phyloP scores from a whole-genome alignment of 2,113 vertebrate genomes.

The Fulmarus glacialis region DNA sequence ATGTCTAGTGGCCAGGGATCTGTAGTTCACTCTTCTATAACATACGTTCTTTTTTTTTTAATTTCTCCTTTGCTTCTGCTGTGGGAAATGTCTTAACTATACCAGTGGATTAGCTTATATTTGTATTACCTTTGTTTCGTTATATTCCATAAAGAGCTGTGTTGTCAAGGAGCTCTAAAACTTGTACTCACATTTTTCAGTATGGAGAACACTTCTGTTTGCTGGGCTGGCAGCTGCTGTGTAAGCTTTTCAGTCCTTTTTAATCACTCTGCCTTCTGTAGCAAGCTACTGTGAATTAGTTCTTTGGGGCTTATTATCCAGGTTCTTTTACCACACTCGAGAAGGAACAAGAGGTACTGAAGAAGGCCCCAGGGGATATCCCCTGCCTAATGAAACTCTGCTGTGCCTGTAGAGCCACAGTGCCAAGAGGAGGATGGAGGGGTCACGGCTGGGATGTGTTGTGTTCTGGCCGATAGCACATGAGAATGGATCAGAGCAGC shows the following conservation, averaged over 20 bases:
- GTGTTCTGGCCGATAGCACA: not conserved
- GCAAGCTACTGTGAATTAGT: not conserved
- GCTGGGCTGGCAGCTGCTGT: not conserved
- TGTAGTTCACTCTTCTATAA: not conserved
- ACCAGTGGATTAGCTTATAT: not conserved
- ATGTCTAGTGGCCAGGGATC: not conserved
- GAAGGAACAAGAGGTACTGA: slow-evolving; percentile 7
- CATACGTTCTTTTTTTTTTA: accelerated
- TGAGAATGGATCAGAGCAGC: not conserved
- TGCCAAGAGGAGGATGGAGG: not conserved
- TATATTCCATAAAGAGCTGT: not conserved
- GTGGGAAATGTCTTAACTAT: not conserved
- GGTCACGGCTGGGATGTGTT: not conserved
- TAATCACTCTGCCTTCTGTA: not conserved
- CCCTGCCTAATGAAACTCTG: not conserved
- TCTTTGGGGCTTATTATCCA: slow-evolving; percentile 5
- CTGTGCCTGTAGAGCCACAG: not conserved
- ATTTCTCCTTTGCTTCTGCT: not conserved
- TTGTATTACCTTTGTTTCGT: not conserved
- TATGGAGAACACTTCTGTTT: not conserved
- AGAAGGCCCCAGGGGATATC: not conserved
- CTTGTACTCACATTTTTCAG: not conserved
- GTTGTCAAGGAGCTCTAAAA: slow-evolving; percentile 19
- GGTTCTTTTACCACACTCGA: not conserved
- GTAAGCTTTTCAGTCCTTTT: slow-evolving; percentile 24